Conservation (phyloP, 2,888 invertebrate species). For the Phortica magna region DNA sequence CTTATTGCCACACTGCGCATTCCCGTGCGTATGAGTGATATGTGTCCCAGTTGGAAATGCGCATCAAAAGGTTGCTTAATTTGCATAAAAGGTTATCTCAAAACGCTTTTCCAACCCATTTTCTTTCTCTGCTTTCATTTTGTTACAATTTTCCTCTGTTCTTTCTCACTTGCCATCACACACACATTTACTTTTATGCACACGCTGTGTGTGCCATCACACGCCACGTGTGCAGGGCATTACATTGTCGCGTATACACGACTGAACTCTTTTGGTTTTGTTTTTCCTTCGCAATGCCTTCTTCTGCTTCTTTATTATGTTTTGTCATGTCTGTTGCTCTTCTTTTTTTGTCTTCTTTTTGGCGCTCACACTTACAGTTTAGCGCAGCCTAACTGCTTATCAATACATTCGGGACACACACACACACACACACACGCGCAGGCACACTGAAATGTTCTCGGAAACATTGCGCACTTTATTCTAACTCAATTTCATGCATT, state of each 20-base stretch:
- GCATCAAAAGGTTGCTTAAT: conserved; percentile 58
- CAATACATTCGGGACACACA: not conserved
- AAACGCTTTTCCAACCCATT: not conserved
- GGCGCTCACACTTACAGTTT: not conserved
- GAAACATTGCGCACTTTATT: not conserved
- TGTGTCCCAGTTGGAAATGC: conserved; percentile 63
- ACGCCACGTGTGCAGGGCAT: no score
- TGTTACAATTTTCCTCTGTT: conserved; percentile 16
- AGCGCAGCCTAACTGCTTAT: not conserved
- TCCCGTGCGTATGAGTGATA: conserved; percentile 52
- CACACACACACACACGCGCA: not conserved
- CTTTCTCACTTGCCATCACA: not conserved
- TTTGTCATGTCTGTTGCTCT: not conserved
- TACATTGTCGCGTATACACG: no score
- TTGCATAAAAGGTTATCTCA: conserved; percentile 53
- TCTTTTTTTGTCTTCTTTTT: not conserved
- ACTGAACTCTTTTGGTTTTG: not conserved
- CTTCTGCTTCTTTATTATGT: conserved; percentile 18
- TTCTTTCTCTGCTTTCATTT: conserved; percentile 17
- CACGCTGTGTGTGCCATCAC: no score
- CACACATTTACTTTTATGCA: not conserved
- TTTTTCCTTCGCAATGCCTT: conserved; percentile 11
- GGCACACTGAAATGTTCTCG: not conserved
- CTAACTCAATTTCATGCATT: not conserved
- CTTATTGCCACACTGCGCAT: no score